phyloP scores from a whole-genome alignment of 2,888 invertebrate species.

The Galerucella nymphaeae region DNA sequence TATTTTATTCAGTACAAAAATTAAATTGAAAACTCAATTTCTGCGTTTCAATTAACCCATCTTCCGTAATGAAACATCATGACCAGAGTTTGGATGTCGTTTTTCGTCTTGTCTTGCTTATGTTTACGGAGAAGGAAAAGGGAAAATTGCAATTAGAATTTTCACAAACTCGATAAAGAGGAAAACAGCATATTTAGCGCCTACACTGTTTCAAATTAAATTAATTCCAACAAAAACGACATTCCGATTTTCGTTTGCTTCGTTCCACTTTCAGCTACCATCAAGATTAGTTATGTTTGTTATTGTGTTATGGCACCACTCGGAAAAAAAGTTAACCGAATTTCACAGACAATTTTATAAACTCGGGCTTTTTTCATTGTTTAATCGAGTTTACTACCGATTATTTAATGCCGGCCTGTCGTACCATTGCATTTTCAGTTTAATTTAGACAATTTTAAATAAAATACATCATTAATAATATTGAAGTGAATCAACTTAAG shows the following conservation, averaged over 20 bases:
- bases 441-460: too few relatives aligned
- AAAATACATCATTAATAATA: too few relatives aligned
- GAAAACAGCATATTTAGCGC: conserved; percentile 25
- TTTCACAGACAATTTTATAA: background rate
- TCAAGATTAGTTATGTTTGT: background rate
- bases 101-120: conserved; percentile 9
- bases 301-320: background rate
- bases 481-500: too few relatives aligned
- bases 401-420: too few relatives aligned
- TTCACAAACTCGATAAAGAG: conserved; percentile 27
- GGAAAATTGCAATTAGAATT: conserved; percentile 31
- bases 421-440: too few relatives aligned
- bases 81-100: conserved; percentile 27
- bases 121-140: conserved; percentile 17
- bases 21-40: conserved; percentile 34
- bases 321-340: background rate
- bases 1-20: conserved; percentile 26
- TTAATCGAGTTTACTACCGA: too few relatives aligned
- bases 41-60: conserved; percentile 32
- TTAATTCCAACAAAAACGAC: conserved; percentile 22
- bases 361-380: too few relatives aligned
- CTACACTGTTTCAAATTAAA: conserved; percentile 28
- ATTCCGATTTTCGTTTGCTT: conserved; percentile 22
- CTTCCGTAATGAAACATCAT: conserved; percentile 32
- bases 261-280: background rate